Base-by-base conservation (phyloP, 2,888 invertebrate species). In the Papilio demoleus region DNA sequence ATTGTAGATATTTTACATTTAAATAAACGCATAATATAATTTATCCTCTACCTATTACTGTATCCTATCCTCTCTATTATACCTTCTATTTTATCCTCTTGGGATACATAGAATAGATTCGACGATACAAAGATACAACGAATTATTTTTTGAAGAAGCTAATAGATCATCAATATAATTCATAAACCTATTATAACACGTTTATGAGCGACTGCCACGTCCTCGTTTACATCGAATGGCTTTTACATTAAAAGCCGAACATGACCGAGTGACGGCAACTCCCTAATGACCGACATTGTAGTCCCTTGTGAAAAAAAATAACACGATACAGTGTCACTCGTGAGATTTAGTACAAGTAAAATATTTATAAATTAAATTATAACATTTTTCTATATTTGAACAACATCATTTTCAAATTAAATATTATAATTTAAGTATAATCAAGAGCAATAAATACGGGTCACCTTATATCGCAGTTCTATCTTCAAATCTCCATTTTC, bases 211-310 rank as follows among this genome's bases (percentile, higher is more conserved):
- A 74, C 81, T 74, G 74, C 73, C 76, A 75, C 71, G 74, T 74
- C 75, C 75, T 73, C 78, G 81, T 80, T 75, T 76, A 91, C 91
- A 91, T 78, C 84, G 84, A 88, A 91, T 90, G 80, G 90, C 90
- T 91, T 89, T 91, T 88, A 91, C 73, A 81, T 80, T 81, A 81
- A 81, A 80, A 78, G 76, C 74, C 67, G 36, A 24, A 67, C 66
- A 63, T 67, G 67, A 67, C 64, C 45, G 65, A 70, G 64, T 73
- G 73, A 71, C 63, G 38, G 59, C 59, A 64, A 31, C 9, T 64
- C 68, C 68, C 68, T 34, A 24, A 67, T 60, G 70, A 31, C 19
- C 38, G 50, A 58, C 69, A 71, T 62, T 65, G 70, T 67, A 66
- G 47, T 68, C 74, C 70, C 72, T n/a, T 22, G 67, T n/a, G 74